Base-by-base conservation (phyloP, 2,113 vertebrate genomes). In the Lycaon pictus region DNA sequence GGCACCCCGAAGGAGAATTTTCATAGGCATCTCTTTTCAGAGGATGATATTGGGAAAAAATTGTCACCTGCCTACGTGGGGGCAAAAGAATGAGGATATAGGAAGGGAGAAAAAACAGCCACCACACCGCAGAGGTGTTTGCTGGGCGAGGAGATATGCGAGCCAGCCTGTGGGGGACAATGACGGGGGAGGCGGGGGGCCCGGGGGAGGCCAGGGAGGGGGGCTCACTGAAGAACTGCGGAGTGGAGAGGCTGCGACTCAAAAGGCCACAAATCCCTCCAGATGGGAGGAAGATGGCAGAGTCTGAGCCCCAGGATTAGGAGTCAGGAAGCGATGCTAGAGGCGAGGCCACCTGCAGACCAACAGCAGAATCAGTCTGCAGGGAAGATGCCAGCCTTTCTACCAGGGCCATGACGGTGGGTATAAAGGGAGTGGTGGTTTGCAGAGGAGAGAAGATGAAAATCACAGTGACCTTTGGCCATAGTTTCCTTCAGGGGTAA, bases 51-150 rank as follows among this genome's bases (percentile, higher is more conserved):
- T 48, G 81, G 67, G 63, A 35, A n/a, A 88, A 90, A 37, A 86
- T 4, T 53, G 19, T 69, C 27, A 69, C 65, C 53, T 63, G 7
- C 43, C 23, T 86, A 32, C 43, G 51, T 11, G 3, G 23, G 58
- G 43, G 17, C 3, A 20, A 84, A 96, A 86, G 29, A 83, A 72
- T 19, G 65, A 80, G 32, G 48, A 17, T 4, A 37, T 51, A 35
- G 35, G 67, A 77, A 35, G n/a, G 27, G 65, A 90, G 29, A 7
- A 20, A 16, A 58, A 82, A 23, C 63, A 51, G 2, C 35, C 35
- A 55, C 63, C 13, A 58, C 2, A 0, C 16, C 2, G 1, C 2
- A 10, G 1, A 23, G 1, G 32, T 13, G 58, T 82, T 71, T 51
- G 16, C 32, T 72, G 91, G 60, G 56, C 92, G 32, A 89, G 22